phyloP scores from a whole-genome alignment of 2,888 invertebrate genomes.

The Gisinianus flammeolus region DNA sequence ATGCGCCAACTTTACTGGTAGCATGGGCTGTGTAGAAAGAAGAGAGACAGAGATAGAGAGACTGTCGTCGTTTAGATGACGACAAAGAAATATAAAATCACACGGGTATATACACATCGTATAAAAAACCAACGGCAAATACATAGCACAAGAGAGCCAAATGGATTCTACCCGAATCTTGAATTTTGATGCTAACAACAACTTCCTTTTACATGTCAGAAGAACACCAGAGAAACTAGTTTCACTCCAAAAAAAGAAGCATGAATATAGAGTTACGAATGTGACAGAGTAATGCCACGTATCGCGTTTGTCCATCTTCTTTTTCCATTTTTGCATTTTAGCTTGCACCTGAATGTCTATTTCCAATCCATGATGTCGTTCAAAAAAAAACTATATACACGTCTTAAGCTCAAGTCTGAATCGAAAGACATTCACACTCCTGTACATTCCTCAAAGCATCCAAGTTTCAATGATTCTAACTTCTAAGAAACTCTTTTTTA shows the following conservation, averaged over 20 bases:
- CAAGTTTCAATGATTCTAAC: background rate
- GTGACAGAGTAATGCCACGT: slow-evolving; percentile 21
- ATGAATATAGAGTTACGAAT: background rate
- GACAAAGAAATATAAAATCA: background rate
- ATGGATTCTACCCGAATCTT: background rate
- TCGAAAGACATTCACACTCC: background rate
- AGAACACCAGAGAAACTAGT: background rate
- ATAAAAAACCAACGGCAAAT: background rate
- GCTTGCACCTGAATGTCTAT: background rate
- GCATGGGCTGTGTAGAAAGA: background rate
- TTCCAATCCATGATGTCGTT: no score
- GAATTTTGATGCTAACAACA: slow-evolving; percentile 14
- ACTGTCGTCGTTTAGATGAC: background rate
- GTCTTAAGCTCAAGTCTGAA: background rate
- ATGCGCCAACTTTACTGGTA: no score
- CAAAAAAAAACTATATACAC: background rate
- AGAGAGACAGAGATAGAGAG: background rate
- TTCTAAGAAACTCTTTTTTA: no score
- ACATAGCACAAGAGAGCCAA: background rate
- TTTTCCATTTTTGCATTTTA: background rate
- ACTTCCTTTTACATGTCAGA: slow-evolving; percentile 2
- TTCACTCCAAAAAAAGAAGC: background rate
- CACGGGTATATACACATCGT: background rate
- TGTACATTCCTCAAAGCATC: background rate
- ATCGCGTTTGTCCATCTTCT: slow-evolving; percentile 22